Conservation (phyloP, 2,888 invertebrate species). For the Drosophila formosana region DNA sequence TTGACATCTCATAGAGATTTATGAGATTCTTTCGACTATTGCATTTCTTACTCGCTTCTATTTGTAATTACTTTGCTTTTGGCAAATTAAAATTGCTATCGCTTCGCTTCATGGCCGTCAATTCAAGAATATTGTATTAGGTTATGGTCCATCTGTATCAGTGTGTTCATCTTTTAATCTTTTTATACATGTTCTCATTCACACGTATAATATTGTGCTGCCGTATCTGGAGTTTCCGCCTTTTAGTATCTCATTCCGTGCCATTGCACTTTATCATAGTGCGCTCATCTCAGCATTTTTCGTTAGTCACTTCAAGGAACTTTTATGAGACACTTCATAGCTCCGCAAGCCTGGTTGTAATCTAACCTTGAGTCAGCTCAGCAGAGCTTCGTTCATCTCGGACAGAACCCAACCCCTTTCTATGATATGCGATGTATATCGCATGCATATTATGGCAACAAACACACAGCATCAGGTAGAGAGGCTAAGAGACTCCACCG, state of each 20-base stretch:
- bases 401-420: constrained; percentile 23
- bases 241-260: constrained; percentile 30
- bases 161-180: constrained; percentile 10
- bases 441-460: constrained; percentile 59
- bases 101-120: background rate
- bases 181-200: constrained; percentile 21
- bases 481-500: constrained; percentile 13
- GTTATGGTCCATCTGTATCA: constrained; percentile 1
- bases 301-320: constrained; percentile 37
- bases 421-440: constrained; percentile 59
- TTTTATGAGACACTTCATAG: constrained; percentile 70
- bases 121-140: constrained; percentile 16
- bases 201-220: constrained; percentile 40
- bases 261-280: constrained; percentile 12
- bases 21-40: too few relatives aligned
- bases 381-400: constrained; percentile 7
- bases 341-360: constrained; percentile 35
- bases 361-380: constrained; percentile 47
- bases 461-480: constrained; percentile 6
- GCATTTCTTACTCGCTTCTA: too few relatives aligned
- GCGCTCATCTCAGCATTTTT: constrained; percentile 31
- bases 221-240: constrained; percentile 21
- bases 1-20: too few relatives aligned
- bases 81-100: background rate
- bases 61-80: background rate